Conservation (phyloP, 2,113 vertebrate genomes). For the Myotis davidii region DNA sequence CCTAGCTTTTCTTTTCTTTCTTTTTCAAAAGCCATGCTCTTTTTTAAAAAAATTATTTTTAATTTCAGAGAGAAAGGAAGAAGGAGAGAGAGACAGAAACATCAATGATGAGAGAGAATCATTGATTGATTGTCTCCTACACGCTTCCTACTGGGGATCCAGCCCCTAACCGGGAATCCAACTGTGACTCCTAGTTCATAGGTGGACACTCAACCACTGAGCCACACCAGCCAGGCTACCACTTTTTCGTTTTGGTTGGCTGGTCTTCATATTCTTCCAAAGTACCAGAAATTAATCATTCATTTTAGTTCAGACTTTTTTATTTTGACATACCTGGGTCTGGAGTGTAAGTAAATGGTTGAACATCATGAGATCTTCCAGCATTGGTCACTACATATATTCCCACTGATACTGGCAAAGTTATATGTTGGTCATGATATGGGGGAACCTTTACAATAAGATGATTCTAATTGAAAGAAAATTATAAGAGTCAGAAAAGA, state of each 20-base stretch:
- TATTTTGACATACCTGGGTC: conserved; percentile 89
- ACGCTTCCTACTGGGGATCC: too few species aligned
- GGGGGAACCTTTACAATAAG: conserved; percentile 97
- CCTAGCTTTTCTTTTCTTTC: not conserved
- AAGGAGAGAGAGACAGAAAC: too few species aligned
- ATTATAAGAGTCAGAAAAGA: conserved; percentile 22
- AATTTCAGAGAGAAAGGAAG: too few species aligned
- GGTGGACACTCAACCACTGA: too few species aligned
- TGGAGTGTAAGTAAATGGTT: conserved; percentile 97
- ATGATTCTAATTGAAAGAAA: conserved; percentile 91
- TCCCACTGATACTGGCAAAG: conserved; percentile 93
- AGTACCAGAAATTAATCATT: conserved; percentile 38
- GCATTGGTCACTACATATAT: conserved; percentile 97
- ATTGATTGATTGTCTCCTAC: too few species aligned
- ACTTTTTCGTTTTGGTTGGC: not conserved
- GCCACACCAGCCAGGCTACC: too few species aligned
- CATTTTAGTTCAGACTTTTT: conserved; percentile 28
- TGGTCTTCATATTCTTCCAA: conserved; percentile 22
- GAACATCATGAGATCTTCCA: conserved; percentile 96
- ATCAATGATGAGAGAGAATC: too few species aligned
- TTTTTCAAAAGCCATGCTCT: too few species aligned
- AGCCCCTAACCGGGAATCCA: too few species aligned
- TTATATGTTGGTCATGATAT: conserved; percentile 94
- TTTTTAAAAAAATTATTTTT: too few species aligned
- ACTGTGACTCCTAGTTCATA: too few species aligned